phyloP scores from a whole-genome alignment of 2,113 vertebrate genomes.

The Labeo rohita region DNA sequence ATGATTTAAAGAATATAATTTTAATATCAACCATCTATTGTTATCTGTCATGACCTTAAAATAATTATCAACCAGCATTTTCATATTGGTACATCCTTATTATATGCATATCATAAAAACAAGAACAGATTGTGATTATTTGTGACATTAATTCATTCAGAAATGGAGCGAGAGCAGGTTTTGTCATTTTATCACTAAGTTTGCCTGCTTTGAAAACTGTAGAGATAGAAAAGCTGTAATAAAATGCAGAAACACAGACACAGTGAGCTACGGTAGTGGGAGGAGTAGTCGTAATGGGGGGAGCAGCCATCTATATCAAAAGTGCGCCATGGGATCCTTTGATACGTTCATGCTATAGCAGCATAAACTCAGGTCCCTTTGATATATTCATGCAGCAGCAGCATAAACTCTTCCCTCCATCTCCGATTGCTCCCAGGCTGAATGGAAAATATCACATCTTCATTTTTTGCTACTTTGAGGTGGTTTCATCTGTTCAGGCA shows the following conservation, averaged over 20 bases:
- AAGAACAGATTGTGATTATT: not conserved
- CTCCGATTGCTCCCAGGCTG: slow-evolving; percentile 20
- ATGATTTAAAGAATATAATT: not conserved
- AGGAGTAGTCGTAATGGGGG: not conserved
- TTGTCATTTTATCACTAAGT: not conserved
- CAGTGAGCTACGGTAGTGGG: not conserved
- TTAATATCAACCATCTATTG: not conserved
- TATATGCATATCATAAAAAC: not conserved
- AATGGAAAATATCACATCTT: not conserved
- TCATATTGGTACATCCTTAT: not conserved
- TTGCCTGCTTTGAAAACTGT: not conserved
- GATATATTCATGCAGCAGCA: slow-evolving; percentile 14
- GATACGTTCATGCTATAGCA: slow-evolving; percentile 12
- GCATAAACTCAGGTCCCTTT: slow-evolving; percentile 10
- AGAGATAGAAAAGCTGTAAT: not conserved
- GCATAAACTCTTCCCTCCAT: slow-evolving; percentile 16
- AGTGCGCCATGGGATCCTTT: not conserved
- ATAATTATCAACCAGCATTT: not conserved
- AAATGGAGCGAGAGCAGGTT: not conserved
- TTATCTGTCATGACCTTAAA: not conserved
- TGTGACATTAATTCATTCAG: not conserved
- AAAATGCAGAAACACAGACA: not conserved
- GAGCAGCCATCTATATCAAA: slow-evolving; percentile 9
- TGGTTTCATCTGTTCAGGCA: slow-evolving; percentile 16
- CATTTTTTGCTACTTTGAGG: slow-evolving; percentile 12